A percentile compares a stretch with the other conserved stretches of the same genome.
Evolutionary conservation across 2,113 vertebrate species (phyloP).

Genomic region (Actenoides lindsayi): DNA sequence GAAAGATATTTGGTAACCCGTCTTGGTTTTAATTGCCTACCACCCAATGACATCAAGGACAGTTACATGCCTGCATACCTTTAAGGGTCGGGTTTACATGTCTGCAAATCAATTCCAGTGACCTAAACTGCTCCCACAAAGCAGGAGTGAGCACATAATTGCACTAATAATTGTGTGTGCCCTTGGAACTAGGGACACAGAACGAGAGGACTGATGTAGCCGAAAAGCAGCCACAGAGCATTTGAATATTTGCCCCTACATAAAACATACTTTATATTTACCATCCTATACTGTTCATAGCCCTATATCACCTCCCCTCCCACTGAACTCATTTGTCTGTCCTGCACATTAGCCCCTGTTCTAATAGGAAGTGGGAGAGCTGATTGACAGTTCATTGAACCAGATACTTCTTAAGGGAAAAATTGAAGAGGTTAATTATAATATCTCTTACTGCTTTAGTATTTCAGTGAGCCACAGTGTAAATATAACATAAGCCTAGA

Average conservation of each 20-base stretch:
- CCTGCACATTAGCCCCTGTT: neutral
- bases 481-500: slow-evolving; percentile 43
- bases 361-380: neutral
- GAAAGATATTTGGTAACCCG: neutral
- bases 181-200: neutral
- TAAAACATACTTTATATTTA: neutral
- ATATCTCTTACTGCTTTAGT: slow-evolving; percentile 52
- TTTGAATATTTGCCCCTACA: neutral
- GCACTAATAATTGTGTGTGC: neutral
- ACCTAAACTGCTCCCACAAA: neutral
- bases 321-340: neutral
- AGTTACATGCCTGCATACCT: neutral
- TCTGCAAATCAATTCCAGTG: neutral
- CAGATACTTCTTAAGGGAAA: slow-evolving; percentile 53
- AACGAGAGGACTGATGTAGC: neutral
- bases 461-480: slow-evolving; percentile 39
- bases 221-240: neutral
- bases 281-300: neutral
- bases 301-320: neutral
- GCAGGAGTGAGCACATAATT: neutral
- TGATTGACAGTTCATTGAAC: slow-evolving; percentile 52
- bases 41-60: neutral
- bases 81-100: accelerated
- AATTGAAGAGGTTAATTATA: slow-evolving; percentile 59
- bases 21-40: neutral